These are phyloP conservation scores for Cheiracanthium punctorium DNA, from an alignment of 2,888 invertebrate species.

Conservation along the genomic window DNA sequence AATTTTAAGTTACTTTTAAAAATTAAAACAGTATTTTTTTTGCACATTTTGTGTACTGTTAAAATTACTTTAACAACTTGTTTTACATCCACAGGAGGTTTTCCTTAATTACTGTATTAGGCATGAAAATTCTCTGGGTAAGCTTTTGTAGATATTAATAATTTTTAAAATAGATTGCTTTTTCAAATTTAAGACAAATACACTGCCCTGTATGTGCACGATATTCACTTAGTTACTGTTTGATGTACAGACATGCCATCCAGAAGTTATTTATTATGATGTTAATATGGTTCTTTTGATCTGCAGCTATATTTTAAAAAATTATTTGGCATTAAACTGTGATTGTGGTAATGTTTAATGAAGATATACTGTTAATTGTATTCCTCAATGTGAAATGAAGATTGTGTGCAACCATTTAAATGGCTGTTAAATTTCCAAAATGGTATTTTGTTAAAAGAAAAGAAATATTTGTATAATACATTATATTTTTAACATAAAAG, in stretches of 20 bases:
- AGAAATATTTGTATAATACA: neutral
- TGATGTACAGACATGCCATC: slow-evolving; percentile 63
- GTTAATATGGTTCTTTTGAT: neutral
- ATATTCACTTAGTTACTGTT: neutral
- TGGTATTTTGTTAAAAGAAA: neutral
- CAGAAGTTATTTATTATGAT: slow-evolving; percentile 48
- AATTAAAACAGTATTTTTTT: too few species aligned
- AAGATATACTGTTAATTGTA: neutral
- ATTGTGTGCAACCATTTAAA: neutral
- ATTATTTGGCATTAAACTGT: slow-evolving; percentile 51
- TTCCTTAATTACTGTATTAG: too few species aligned
- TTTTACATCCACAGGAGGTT: too few species aligned
- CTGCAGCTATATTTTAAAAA: neutral
- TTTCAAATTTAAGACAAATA: neutral
- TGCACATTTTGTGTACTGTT: too few species aligned
- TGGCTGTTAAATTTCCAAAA: neutral
- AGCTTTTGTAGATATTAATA: too few species aligned
- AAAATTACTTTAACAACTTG: too few species aligned
- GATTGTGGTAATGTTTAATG: slow-evolving; percentile 18
- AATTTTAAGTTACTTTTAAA: too few species aligned
- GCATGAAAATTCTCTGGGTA: too few species aligned
- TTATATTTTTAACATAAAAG: neutral
- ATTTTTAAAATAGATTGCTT: neutral
- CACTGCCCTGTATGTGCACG: neutral
- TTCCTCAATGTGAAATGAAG: neutral